phyloP scores from a whole-genome alignment of 2,888 invertebrate genomes.

The Drepanosiphum platanoidis region DNA sequence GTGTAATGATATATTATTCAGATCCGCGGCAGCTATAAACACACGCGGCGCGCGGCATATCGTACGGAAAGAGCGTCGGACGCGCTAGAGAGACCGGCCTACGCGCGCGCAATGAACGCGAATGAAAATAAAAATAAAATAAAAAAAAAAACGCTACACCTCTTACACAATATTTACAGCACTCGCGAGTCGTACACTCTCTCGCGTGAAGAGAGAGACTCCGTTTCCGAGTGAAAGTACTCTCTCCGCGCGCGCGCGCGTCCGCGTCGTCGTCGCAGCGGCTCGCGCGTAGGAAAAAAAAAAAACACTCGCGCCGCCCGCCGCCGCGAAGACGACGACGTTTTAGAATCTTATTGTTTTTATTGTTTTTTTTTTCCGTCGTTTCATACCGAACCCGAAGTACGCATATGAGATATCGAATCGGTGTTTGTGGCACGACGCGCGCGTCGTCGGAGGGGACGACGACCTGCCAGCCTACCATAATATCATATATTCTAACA shows the following conservation, averaged over 20 bases:
- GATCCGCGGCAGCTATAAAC: too few species aligned
- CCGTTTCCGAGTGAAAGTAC: constrained; percentile 51
- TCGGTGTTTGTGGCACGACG: too few species aligned
- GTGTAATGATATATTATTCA: background rate
- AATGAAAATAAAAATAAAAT: constrained; percentile 18
- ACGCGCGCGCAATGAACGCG: background rate
- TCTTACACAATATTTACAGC: constrained; percentile 6
- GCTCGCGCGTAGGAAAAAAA: background rate
- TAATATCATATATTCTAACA: too few species aligned
- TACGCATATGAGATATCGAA: too few species aligned
- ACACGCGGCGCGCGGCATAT: background rate
- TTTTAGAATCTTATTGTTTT: background rate
- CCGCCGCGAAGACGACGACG: background rate
- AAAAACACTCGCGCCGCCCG: background rate
- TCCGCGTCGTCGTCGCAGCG: background rate
- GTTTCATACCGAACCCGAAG: background rate
- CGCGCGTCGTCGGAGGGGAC: too few species aligned
- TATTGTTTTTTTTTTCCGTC: background rate
- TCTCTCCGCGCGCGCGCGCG: constrained; percentile 26
- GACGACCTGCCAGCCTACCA: too few species aligned
- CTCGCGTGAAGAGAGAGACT: constrained; percentile 11
- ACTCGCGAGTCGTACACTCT: background rate
- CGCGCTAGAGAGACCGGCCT: background rate
- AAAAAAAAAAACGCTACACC: constrained; percentile 34
- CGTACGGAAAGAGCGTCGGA: background rate